Evolutionary conservation across 2,888 invertebrate species (phyloP).

Genomic region (Gibbula magus): DNA sequence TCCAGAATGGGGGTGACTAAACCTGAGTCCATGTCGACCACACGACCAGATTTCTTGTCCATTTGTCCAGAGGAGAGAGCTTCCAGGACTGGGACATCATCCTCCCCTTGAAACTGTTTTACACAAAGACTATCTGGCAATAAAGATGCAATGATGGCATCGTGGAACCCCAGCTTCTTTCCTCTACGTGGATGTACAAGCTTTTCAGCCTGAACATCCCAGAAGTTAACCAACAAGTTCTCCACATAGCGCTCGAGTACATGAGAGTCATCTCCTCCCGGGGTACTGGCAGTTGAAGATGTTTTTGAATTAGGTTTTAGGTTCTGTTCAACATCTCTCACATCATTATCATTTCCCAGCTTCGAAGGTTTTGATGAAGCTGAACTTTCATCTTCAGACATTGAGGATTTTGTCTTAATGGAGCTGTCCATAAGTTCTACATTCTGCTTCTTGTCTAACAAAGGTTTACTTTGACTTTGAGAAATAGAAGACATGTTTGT

Average conservation of each 20-base stretch:
- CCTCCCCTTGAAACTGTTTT: constrained; percentile 61
- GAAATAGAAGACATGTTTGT: too few species aligned
- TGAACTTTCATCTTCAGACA: too few species aligned
- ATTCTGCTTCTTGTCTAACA: too few species aligned
- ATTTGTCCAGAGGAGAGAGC: constrained; percentile 79
- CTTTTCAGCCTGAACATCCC: constrained; percentile 51
- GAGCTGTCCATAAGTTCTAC: too few species aligned
- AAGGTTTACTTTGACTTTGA: too few species aligned
- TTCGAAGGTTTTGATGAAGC: too few species aligned
- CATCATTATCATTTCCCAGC: too few species aligned
- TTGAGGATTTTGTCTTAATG: too few species aligned
- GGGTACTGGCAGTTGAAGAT: not conserved
- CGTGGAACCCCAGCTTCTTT: constrained; percentile 39
- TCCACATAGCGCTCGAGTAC: constrained; percentile 41
- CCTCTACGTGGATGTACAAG: constrained; percentile 59
- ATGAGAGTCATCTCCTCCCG: not conserved
- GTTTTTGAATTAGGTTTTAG: too few species aligned
- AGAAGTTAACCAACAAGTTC: constrained; percentile 54
- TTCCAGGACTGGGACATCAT: constrained; percentile 77
- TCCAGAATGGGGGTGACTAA: constrained; percentile 76
- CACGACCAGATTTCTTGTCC: constrained; percentile 82
- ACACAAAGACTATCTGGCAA: constrained; percentile 53
- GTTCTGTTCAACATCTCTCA: too few species aligned
- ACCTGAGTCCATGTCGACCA: constrained; percentile 73
- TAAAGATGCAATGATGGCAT: constrained; percentile 39